Evolutionary conservation across 2,888 invertebrate species (phyloP).

Genomic region (Linnaemya vulpina): DNA sequence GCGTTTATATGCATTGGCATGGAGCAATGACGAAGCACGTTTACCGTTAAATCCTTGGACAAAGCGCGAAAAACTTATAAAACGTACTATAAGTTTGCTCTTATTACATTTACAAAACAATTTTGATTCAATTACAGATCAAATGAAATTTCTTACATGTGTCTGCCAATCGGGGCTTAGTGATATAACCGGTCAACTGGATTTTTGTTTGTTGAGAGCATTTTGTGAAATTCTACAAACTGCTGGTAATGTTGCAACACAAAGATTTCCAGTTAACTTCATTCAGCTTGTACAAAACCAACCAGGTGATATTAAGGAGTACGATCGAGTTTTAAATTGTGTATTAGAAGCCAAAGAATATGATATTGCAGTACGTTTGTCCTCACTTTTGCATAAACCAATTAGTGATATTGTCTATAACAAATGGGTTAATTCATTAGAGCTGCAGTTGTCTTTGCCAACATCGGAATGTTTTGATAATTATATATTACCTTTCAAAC

Average conservation of each 20-base stretch:
- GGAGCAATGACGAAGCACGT: slow-evolving; percentile 79
- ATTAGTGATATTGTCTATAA: slow-evolving; percentile 83
- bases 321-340: slow-evolving; percentile 83
- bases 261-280: slow-evolving; percentile 76
- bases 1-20: slow-evolving; percentile 78
- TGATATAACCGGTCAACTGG: slow-evolving; percentile 83
- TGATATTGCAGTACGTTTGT: slow-evolving; percentile 84
- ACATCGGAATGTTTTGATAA: slow-evolving; percentile 78
- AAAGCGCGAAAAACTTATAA: slow-evolving; percentile 84
- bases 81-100: slow-evolving; percentile 85
- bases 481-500: slow-evolving; percentile 82
- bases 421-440: slow-evolving; percentile 84
- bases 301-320: slow-evolving; percentile 79
- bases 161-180: slow-evolving; percentile 85
- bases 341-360: slow-evolving; percentile 84
- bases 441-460: slow-evolving; percentile 82
- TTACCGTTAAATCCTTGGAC: slow-evolving; percentile 77
- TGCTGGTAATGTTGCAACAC: slow-evolving; percentile 72
- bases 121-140: slow-evolving; percentile 86
- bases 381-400: slow-evolving; percentile 82
- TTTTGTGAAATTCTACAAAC: slow-evolving; percentile 85
- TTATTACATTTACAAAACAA: slow-evolving; percentile 85
- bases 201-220: slow-evolving; percentile 83
- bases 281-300: slow-evolving; percentile 75
- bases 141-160: slow-evolving; percentile 86